Percentiles rank a stretch among this genome's conserved stretches.
Conservation (phyloP, 2,888 invertebrate species). For the Lasioglossum pauxillum region DNA sequence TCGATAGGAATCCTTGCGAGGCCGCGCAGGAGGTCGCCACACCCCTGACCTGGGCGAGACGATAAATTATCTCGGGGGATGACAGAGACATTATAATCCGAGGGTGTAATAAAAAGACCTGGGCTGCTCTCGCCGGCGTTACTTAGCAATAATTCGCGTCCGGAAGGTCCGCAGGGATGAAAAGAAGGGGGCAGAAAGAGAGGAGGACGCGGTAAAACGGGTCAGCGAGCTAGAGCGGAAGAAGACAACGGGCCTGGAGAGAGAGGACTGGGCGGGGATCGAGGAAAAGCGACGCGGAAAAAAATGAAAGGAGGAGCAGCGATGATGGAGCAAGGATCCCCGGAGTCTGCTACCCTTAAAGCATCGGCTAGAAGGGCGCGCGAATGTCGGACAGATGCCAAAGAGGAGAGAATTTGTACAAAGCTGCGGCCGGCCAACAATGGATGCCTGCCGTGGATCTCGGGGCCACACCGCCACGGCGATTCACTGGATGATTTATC, state of each 20-base stretch:
- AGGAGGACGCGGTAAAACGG: conserved; percentile 23
- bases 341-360: conserved; percentile 10
- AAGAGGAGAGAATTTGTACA: conserved; percentile 60
- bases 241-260: background rate
- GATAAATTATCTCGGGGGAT: conserved; percentile 78
- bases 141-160: conserved; percentile 72
- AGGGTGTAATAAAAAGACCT: conserved; percentile 69
- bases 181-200: conserved; percentile 15
- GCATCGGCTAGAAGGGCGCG: conserved; percentile 44
- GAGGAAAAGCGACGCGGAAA: background rate
- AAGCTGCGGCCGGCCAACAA: conserved; percentile 65
- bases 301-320: conserved; percentile 4
- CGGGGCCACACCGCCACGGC: conserved; percentile 53
- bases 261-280: background rate
- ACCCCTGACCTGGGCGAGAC: conserved; percentile 54
- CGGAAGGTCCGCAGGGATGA: conserved; percentile 31
- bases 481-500: conserved; percentile 74
- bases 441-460: conserved; percentile 59
- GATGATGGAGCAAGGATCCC: conserved; percentile 5
- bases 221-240: conserved; percentile 20
- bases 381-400: conserved; percentile 70
- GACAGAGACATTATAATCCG: conserved; percentile 80
- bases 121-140: conserved; percentile 58
- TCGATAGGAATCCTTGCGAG: conserved; percentile 72
- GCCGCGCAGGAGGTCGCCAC: conserved; percentile 55